Conservation (phyloP, 2,113 vertebrate genomes). For the Leptobrachium ailaonicum region DNA sequence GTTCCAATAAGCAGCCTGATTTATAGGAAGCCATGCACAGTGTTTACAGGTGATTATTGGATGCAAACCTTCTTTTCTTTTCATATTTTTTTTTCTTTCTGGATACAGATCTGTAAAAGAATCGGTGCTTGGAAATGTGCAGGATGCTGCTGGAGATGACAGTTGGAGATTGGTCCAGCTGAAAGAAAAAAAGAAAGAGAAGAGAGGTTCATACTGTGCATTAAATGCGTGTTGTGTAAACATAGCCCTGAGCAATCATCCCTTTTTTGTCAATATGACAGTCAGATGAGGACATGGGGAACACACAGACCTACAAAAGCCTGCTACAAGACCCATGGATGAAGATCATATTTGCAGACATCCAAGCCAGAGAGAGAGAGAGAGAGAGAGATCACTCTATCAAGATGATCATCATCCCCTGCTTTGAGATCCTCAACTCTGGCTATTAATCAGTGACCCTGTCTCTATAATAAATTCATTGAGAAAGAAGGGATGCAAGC, state of each 20-base stretch:
- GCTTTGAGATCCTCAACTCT: slow-evolving; percentile 48
- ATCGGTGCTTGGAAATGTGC: slow-evolving; percentile 53
- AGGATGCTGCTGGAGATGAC: slow-evolving; percentile 66
- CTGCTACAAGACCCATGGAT: slow-evolving; percentile 15
- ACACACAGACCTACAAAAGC: slow-evolving; percentile 8
- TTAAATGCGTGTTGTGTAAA: slow-evolving; percentile 41
- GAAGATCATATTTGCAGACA: slow-evolving; percentile 16
- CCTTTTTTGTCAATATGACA: slow-evolving; percentile 34
- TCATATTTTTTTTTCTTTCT: neutral
- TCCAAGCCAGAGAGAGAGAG: slow-evolving; percentile 30
- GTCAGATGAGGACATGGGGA: slow-evolving; percentile 41
- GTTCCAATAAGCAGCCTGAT: slow-evolving; percentile 10
- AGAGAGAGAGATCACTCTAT: slow-evolving; percentile 49
- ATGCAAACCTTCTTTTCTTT: neutral
- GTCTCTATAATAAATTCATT: neutral
- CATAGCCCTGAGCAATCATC: slow-evolving; percentile 28
- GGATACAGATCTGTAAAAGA: neutral
- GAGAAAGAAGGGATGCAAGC: slow-evolving; percentile 12
- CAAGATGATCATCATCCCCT: slow-evolving; percentile 54
- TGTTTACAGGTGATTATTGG: neutral
- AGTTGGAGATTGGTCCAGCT: slow-evolving; percentile 68
- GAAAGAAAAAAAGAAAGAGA: slow-evolving; percentile 41
- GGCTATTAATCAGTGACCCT: slow-evolving; percentile 20
- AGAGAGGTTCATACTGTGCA: slow-evolving; percentile 40
- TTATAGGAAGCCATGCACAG: neutral